Conservation (phyloP, 2,888 invertebrate species). For the Ochropleura leucogaster region DNA sequence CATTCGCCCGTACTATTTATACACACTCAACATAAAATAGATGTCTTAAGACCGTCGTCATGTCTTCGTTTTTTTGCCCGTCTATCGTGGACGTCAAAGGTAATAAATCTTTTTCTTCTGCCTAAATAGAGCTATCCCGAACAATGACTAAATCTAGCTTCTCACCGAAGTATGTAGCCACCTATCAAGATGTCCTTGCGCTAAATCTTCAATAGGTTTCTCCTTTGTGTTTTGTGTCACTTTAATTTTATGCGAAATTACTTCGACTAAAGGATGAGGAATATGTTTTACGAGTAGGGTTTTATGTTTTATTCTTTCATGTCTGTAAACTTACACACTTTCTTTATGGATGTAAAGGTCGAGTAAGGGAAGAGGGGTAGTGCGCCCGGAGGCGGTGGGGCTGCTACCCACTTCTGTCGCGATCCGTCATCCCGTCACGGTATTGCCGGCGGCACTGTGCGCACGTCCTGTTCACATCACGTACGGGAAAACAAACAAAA, state of each 20-base stretch:
- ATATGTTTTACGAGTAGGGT: conserved; percentile 24
- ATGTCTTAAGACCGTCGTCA: conserved; percentile 58
- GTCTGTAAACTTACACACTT: conserved; percentile 38
- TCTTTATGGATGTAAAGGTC: conserved; percentile 35
- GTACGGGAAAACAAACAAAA: conserved; percentile 38
- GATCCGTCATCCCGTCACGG: conserved; percentile 61
- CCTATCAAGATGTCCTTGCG: conserved; percentile 56
- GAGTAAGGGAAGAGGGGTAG: conserved; percentile 33
- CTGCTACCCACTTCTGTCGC: conserved; percentile 32
- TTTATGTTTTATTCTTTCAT: conserved; percentile 28
- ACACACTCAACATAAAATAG: conserved; percentile 54
- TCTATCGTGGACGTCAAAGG: conserved; percentile 65
- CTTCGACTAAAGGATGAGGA: conserved; percentile 16
- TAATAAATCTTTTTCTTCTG: conserved; percentile 71
- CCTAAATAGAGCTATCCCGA: conserved; percentile 66
- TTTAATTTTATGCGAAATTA: conserved; percentile 59
- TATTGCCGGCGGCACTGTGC: conserved; percentile 37
- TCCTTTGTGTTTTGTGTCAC: conserved; percentile 44
- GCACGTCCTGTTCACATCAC: conserved; percentile 11
- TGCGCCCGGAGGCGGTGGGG: conserved; percentile 43
- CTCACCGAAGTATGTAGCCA: conserved; percentile 41
- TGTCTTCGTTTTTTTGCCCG: conserved; percentile 63
- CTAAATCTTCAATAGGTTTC: conserved; percentile 48
- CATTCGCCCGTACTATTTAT: conserved; percentile 41
- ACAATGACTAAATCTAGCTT: conserved; percentile 58